These are phyloP conservation scores for Grallaria varia DNA, from an alignment of 2,113 vertebrate species.

Conservation along the genomic window DNA sequence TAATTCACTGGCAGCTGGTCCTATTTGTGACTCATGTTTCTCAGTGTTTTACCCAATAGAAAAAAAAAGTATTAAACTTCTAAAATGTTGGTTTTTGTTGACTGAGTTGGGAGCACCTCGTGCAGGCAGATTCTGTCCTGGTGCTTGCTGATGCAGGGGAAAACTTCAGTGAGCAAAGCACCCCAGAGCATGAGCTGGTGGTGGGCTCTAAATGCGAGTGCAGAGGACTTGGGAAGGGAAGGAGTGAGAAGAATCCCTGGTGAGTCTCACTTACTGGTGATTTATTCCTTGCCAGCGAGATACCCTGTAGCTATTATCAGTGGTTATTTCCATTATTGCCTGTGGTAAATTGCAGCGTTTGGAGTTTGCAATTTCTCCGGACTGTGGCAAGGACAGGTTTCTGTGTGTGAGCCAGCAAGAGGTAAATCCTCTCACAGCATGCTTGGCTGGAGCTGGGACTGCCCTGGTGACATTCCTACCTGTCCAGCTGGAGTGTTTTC, in stretches of 20 bases:
- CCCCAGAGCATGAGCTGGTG: fast-evolving
- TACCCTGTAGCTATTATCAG: background rate
- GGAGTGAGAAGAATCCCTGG: background rate
- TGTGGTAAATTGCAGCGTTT: background rate
- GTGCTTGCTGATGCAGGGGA: background rate
- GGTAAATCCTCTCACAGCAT: background rate
- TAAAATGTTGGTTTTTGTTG: background rate
- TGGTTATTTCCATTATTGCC: too few species aligned
- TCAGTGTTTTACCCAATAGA: background rate
- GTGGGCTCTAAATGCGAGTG: background rate
- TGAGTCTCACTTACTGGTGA: background rate
- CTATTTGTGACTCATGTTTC: background rate
- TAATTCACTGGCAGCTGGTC: background rate
- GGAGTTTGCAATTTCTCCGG: background rate
- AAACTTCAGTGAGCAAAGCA: background rate
- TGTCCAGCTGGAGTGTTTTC: background rate
- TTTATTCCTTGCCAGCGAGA: background rate
- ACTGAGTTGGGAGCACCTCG: background rate
- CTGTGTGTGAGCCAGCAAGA: background rate
- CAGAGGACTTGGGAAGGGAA: background rate
- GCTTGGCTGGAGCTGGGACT: background rate
- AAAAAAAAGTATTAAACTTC: background rate
- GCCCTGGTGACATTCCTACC: background rate
- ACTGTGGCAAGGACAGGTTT: background rate
- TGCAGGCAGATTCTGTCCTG: fast-evolving